Conservation (phyloP, 1,140 invertebrate species). For the Eriocheir sinensis region DNA sequence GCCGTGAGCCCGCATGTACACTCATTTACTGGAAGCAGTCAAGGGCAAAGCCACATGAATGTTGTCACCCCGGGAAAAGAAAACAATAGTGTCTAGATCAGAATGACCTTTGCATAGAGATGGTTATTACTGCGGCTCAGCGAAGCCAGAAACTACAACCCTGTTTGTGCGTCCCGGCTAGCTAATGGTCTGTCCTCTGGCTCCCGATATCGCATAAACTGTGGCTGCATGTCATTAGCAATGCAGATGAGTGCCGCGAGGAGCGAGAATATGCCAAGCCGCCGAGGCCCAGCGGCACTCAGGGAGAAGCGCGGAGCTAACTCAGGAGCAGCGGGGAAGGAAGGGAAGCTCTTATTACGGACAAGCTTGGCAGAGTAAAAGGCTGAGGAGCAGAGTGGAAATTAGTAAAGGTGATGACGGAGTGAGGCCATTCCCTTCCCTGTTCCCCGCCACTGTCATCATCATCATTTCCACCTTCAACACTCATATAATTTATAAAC, state of each 20-base stretch:
- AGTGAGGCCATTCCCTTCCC: background rate
- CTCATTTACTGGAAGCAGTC: background rate
- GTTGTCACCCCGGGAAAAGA: slow-evolving; percentile 20
- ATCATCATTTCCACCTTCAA: background rate
- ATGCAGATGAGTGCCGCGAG: background rate
- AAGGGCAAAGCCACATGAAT: slow-evolving; percentile 6
- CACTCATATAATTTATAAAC: background rate
- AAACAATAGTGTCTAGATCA: slow-evolving; percentile 3
- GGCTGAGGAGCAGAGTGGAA: background rate
- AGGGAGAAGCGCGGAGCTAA: background rate
- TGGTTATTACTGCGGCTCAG: background rate
- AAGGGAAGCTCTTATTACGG: background rate
- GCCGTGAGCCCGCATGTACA: background rate
- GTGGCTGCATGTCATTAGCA: background rate
- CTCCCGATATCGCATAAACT: slow-evolving; percentile 15
- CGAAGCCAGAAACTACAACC: background rate
- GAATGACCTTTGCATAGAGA: background rate
- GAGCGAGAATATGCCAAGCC: background rate
- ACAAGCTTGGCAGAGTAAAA: background rate
- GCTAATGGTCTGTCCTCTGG: background rate
- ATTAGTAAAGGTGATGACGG: no score
- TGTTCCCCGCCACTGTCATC: background rate
- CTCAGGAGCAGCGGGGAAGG: no score
- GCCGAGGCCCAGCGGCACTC: background rate
- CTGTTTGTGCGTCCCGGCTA: background rate